phyloP scores from a whole-genome alignment of 2,797 vertebrate species.

The Diceros bicornis region DNA sequence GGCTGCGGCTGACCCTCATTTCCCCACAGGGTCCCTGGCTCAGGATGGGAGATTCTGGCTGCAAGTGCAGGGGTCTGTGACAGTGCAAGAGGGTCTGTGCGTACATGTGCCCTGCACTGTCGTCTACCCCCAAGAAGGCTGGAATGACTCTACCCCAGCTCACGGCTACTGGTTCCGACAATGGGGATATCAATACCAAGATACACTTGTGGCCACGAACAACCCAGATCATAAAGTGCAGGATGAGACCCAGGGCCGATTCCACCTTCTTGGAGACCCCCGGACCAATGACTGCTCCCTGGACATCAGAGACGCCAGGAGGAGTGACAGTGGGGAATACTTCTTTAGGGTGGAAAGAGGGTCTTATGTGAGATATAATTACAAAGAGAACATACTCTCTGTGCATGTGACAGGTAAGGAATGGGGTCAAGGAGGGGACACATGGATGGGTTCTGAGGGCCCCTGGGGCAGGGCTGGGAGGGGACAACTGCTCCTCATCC shows the following conservation, averaged over 20 bases:
- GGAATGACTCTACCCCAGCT: background rate
- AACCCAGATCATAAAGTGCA: rapidly evolving
- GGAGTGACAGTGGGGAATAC: rapidly evolving
- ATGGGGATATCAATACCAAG: rapidly evolving
- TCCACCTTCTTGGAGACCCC: background rate
- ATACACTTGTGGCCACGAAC: background rate
- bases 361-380: rapidly evolving
- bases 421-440: background rate
- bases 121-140: rapidly evolving
- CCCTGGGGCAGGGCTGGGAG: background rate
- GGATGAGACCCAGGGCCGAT: background rate
- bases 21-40: background rate
- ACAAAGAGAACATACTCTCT: rapidly evolving
- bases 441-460: rapidly evolving
- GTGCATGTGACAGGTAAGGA: background rate
- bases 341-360: background rate
- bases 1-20: rapidly evolving
- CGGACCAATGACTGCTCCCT: background rate
- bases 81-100: background rate
- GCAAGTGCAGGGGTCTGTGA: rapidly evolving
- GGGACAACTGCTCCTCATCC: background rate
- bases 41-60: rapidly evolving
- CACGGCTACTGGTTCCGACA: background rate
- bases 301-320: background rate
- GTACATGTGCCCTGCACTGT: rapidly evolving